Conservation (phyloP, 2,797 vertebrate genomes). For the Chloroceryle amazona region DNA sequence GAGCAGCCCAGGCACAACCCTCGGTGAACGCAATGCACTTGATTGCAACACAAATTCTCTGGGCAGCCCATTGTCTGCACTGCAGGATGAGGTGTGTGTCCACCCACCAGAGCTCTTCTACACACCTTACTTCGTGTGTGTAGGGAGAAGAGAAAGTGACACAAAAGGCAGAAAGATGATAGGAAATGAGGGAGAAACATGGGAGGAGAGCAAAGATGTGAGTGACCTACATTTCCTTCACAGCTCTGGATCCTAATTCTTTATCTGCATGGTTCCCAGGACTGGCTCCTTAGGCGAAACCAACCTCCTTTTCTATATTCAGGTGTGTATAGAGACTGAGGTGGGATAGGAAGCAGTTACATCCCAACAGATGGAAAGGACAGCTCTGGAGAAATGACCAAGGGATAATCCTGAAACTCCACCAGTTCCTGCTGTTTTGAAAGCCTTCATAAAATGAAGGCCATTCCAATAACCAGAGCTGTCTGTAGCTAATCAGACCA, state of each 20-base stretch:
- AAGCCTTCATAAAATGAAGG: not conserved
- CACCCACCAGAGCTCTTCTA: not conserved
- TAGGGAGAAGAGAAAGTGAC: not conserved
- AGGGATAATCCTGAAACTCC: not conserved
- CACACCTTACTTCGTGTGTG: not conserved
- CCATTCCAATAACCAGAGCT: not conserved
- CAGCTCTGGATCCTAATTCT: not conserved
- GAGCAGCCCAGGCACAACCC: fast-evolving
- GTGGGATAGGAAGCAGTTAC: not conserved
- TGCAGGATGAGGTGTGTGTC: not conserved
- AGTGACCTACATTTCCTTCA: not conserved
- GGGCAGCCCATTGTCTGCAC: not conserved
- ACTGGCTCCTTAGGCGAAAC: not conserved
- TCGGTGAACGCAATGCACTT: fast-evolving
- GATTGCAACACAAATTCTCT: fast-evolving
- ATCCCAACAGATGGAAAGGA: not conserved
- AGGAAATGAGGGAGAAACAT: not conserved
- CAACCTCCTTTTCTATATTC: no score
- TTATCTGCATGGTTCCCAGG: not conserved
- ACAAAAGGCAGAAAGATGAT: not conserved
- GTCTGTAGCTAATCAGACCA: not conserved
- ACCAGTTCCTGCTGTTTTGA: not conserved
- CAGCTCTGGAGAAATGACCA: not conserved
- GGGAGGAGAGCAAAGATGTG: not conserved
- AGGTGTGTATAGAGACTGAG: not conserved